A percentile compares a stretch with the other conserved stretches of the same genome.
These are phyloP conservation scores for Siniperca knerii DNA, from an alignment of 2,113 vertebrate species.

Conservation along the genomic window DNA sequence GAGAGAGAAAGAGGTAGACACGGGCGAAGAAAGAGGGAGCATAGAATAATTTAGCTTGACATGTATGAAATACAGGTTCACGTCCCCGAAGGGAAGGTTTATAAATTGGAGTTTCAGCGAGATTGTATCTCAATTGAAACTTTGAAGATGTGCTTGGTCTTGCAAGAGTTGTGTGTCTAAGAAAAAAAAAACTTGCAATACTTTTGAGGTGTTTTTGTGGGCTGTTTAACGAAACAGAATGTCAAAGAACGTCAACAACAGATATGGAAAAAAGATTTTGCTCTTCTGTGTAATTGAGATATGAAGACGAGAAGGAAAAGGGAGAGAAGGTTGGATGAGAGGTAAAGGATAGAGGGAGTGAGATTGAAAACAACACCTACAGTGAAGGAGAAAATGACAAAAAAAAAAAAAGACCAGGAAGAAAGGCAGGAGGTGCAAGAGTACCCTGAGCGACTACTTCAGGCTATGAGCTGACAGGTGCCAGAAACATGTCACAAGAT, in stretches of 20 bases:
- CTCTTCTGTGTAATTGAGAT: constrained; percentile 2
- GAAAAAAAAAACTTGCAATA: background rate
- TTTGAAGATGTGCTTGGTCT: constrained; percentile 36
- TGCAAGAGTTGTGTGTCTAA: constrained; percentile 6
- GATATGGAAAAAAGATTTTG: constrained; percentile 13
- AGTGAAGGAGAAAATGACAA: background rate
- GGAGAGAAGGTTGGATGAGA: background rate
- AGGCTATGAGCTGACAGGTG: constrained; percentile 28
- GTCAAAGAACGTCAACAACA: constrained; percentile 20
- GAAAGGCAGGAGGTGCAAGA: background rate
- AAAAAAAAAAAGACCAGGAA: background rate
- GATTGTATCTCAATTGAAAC: constrained; percentile 48
- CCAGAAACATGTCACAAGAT: constrained; percentile 38
- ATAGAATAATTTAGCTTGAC: constrained; percentile 56
- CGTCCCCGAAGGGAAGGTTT: constrained; percentile 31
- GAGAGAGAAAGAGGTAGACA: constrained; percentile 5
- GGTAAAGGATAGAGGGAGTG: background rate
- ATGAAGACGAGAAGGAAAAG: background rate
- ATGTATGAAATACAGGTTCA: constrained; percentile 48
- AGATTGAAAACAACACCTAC: constrained; percentile 1
- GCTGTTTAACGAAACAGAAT: constrained; percentile 18
- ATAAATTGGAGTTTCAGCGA: constrained; percentile 44
- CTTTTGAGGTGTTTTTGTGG: background rate
- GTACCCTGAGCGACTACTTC: constrained; percentile 3
- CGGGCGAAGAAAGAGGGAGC: constrained; percentile 4